Base-by-base conservation (phyloP, 1,140 invertebrate genomes). In the Zaprionus africanus region DNA sequence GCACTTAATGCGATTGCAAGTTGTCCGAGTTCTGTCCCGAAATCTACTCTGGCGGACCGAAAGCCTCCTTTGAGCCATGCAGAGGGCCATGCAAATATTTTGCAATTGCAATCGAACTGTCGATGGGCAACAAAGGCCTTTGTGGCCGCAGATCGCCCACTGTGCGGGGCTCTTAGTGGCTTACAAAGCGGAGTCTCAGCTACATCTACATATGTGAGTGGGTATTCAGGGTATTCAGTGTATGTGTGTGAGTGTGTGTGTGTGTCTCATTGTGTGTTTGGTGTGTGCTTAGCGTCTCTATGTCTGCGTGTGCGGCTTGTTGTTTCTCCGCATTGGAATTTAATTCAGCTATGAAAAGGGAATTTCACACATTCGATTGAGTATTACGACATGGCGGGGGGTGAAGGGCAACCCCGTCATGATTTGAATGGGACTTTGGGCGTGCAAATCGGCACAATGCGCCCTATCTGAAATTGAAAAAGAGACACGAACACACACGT, bases 301-400 rank as follows among this genome's bases (percentile, higher is more conserved):
- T 24, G 51, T 68, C 24, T 59, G 65, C 26, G 43, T 68, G 26
- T 63, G 15, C 17, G 43, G 61, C 24, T 41, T 64, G 34, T 53
- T 58, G 38, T 56, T 24, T 38, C 57, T 80, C 51, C 57, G 69
- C 57, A 68, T 75, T 65, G 78, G 76, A 84, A 84, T 88, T 90
- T 84, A 90, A 88, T 90, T 84, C 81, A 65, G 80, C 70, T 74
- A 74, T 85, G 78, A 81, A 85, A 75, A 61, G 49, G 70, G 85
- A 83, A 81, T 84, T 81, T 69, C 75, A 78, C 83, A 66, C 75
- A 77, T 73, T 67, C 75, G 70, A 77, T 76, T 73, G 73, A 70
- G 69, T 66, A 49, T 72, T 43, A 70, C 66, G 72, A 36, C 53
- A n/a, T 7, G 5, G 13, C 5, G 24, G 54, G 46, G 43, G 17